Evolutionary conservation across 2,888 invertebrate genomes (phyloP).

Genomic region (Dasypogon diadema): DNA sequence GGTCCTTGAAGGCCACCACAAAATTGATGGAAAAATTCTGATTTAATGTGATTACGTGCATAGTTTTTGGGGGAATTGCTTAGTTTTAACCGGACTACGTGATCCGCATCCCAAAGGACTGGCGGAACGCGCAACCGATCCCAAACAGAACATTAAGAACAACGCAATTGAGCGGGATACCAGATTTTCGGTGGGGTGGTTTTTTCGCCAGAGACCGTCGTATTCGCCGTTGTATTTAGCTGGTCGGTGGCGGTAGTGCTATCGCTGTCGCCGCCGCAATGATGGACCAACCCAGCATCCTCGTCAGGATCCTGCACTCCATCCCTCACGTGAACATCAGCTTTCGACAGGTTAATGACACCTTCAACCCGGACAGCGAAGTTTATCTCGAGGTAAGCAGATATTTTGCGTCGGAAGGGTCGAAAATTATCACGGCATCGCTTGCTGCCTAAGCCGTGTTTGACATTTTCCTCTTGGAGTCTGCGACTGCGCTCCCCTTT

Average conservation of each 20-base stretch:
- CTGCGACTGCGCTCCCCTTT: constrained; percentile 7
- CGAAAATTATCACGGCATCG: constrained; percentile 17
- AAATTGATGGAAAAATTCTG: constrained; percentile 17
- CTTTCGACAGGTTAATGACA: constrained; percentile 89
- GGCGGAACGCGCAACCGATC: neutral
- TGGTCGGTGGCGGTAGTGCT: constrained; percentile 51
- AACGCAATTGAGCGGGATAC: neutral
- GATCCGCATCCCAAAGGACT: neutral
- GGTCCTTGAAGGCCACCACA: neutral
- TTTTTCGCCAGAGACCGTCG: neutral
- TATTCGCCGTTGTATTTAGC: neutral
- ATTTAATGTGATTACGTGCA: neutral
- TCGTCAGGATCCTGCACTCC: constrained; percentile 88
- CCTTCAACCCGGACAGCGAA: constrained; percentile 89
- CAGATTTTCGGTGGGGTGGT: neutral
- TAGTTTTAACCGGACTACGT: neutral
- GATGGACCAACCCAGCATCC: constrained; percentile 83
- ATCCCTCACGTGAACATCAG: constrained; percentile 93
- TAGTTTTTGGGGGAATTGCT: neutral
- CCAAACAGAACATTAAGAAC: neutral
- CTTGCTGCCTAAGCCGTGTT: constrained; percentile 18
- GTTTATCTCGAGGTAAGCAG: constrained; percentile 87
- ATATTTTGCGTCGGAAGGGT: constrained; percentile 37
- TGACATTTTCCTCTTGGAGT: constrained; percentile 49
- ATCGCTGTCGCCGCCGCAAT: constrained; percentile 31